These are phyloP conservation scores for Drosophila pseudotalamancana DNA, from an alignment of 2,888 invertebrate species.

Conservation along the genomic window DNA sequence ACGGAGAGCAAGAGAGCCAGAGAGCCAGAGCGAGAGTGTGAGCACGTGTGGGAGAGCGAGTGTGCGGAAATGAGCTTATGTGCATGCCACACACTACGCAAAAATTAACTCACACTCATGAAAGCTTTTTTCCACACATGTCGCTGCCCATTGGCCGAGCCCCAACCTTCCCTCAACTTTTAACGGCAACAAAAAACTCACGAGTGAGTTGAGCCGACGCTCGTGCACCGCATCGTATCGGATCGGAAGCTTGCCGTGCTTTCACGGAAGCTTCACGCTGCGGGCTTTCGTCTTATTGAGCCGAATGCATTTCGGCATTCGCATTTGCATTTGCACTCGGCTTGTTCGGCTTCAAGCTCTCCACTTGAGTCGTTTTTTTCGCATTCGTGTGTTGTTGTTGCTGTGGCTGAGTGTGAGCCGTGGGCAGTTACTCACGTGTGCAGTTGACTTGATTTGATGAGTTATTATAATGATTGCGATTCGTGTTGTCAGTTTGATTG, in stretches of 20 bases:
- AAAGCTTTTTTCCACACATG: slow-evolving; percentile 61
- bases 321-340: slow-evolving; percentile 39
- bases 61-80: slow-evolving; percentile 68
- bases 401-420: slow-evolving; percentile 18
- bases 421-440: slow-evolving; percentile 39
- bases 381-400: slow-evolving; percentile 4
- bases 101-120: slow-evolving; percentile 38
- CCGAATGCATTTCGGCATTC: slow-evolving; percentile 28
- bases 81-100: slow-evolving; percentile 23
- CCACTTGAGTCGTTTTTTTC: slow-evolving; percentile 2
- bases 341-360: slow-evolving; percentile 17
- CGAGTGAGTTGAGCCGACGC: slow-evolving; percentile 8
- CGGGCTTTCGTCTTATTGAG: slow-evolving; percentile 35
- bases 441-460: slow-evolving; percentile 49
- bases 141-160: slow-evolving; percentile 21
- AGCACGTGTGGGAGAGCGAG: slow-evolving; percentile 48
- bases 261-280: slow-evolving; percentile 44
- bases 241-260: slow-evolving; percentile 50
- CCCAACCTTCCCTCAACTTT: not conserved
- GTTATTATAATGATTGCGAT: slow-evolving; percentile 57
- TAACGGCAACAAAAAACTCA: not conserved
- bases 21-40: slow-evolving; percentile 1
- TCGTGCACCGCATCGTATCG: slow-evolving; percentile 8
- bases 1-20: slow-evolving; percentile 10
- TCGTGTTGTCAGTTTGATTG: slow-evolving; percentile 68